These are phyloP conservation scores for Drosophila pseudotalamancana DNA, from an alignment of 2,888 invertebrate species.

Conservation along the genomic window DNA sequence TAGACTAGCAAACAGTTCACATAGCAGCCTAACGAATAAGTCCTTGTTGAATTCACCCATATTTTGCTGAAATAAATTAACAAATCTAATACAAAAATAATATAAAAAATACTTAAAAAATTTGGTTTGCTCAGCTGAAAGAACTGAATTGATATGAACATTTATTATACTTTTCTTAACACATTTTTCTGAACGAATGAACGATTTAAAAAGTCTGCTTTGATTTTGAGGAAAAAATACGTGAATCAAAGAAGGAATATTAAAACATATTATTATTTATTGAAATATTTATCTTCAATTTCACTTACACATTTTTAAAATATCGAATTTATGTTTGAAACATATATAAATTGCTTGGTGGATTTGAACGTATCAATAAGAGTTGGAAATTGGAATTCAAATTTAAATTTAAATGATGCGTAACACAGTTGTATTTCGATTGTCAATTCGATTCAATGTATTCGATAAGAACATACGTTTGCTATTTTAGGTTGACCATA, in stretches of 20 bases:
- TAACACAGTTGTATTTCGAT: background rate
- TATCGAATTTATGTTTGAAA: too few relatives aligned
- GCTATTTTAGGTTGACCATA: conserved; percentile 27
- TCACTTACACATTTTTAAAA: background rate
- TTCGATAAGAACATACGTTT: background rate
- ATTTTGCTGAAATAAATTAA: background rate
- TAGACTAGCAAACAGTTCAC: conserved; percentile 27
- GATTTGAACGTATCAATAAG: background rate
- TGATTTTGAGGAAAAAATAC: background rate
- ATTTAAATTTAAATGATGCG: background rate
- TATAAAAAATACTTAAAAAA: background rate
- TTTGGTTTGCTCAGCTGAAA: conserved; percentile 9
- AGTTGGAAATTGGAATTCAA: background rate
- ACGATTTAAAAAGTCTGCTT: background rate
- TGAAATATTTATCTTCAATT: background rate
- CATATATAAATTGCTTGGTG: too few relatives aligned
- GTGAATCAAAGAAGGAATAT: too few relatives aligned
- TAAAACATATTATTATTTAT: too few relatives aligned
- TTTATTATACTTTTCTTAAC: background rate
- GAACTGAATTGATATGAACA: background rate
- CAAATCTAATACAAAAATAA: background rate
- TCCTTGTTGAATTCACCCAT: conserved; percentile 30
- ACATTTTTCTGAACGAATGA: background rate
- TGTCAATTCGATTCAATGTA: background rate
- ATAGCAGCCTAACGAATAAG: conserved; percentile 6